Evolutionary conservation across 2,113 vertebrate genomes (phyloP), one percentile per base, ranked within the genome.

Genomic region (Cepphus grylle): DNA sequence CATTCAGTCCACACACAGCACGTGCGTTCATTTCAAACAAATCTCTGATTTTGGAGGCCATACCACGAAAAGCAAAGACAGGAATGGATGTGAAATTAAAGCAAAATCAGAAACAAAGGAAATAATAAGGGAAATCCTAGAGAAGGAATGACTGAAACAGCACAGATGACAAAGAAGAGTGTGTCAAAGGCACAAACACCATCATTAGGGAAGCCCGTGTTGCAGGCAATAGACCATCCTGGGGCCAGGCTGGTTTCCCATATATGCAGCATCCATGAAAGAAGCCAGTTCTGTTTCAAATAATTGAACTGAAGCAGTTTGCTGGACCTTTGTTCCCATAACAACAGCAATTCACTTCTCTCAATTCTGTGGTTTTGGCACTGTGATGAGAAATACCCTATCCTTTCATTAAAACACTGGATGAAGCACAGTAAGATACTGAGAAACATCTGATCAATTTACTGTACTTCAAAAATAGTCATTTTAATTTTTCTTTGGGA

Each of bases 291-390:
- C 50, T 86, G 10, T 70, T 96, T 86, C 71, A 86, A 83, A 66
- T 36, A 84, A 59, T 50, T 67, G 61, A 90, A 25, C 23, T 52
- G 59, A 67, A 73, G 47, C 77, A 55, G 32, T 84, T 82, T 81
- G 26, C n/a, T 91, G 58, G 72, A 86, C 80, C 50, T 88, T 83
- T 86, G 67, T 86, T 96, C 90, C 88, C 76, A 83, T 94, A 93
- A 97, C 53, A 92, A 80, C 92, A 86, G 53, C 55, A 81, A 78
- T 83, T 93, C 40, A 19, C 25, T 92, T 61, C 32, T 77, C 49
- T 84, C 38, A 69, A 30, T 70, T 73, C 71, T 47, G 18, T 5
- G 3, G 14, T 34, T 80, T 72, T 80, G 63, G 42, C 79, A 55
- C 42, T 74, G 13, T 72, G 36, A 80, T 69, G n/a, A 88, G 55